Evolutionary conservation across 2,888 invertebrate species (phyloP).

Genomic region (Meandrusa payeni): DNA sequence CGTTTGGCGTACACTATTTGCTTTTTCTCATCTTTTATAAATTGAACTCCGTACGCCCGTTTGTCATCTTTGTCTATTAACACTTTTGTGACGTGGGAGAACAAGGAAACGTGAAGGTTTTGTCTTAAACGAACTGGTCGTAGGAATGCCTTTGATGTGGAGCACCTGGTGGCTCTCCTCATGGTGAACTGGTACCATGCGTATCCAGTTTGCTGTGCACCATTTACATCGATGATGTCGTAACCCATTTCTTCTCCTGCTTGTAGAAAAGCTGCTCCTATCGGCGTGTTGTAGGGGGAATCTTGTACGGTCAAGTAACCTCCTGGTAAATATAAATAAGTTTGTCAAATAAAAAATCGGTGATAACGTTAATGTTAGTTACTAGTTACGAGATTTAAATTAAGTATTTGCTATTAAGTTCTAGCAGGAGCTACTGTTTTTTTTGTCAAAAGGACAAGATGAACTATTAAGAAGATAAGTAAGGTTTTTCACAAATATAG

Average conservation of each 20-base stretch:
- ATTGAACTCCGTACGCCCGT: constrained; percentile 90
- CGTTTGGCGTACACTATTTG: constrained; percentile 85
- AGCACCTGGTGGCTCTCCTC: constrained; percentile 90
- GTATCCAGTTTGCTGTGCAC: constrained; percentile 92
- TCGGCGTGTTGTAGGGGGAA: constrained; percentile 89
- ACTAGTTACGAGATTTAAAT: no score
- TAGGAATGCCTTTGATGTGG: constrained; percentile 92
- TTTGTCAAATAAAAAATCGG: background rate
- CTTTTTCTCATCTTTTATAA: constrained; percentile 83
- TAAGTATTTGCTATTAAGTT: no score
- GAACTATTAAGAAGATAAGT: no score
- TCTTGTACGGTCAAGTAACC: constrained; percentile 90
- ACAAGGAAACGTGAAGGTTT: constrained; percentile 91
- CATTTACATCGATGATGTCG: constrained; percentile 92
- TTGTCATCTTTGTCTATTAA: constrained; percentile 86
- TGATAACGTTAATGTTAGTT: no score
- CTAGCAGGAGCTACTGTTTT: no score
- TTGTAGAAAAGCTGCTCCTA: constrained; percentile 91
- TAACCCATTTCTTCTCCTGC: constrained; percentile 97
- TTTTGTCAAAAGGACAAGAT: no score
- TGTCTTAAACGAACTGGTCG: constrained; percentile 87
- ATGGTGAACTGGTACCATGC: constrained; percentile 94
- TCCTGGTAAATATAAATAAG: constrained; percentile 63
- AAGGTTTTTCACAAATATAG: no score
- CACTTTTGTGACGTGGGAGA: constrained; percentile 89